Conservation (phyloP, 2,888 invertebrate species). For the Stenodera caucasica region DNA sequence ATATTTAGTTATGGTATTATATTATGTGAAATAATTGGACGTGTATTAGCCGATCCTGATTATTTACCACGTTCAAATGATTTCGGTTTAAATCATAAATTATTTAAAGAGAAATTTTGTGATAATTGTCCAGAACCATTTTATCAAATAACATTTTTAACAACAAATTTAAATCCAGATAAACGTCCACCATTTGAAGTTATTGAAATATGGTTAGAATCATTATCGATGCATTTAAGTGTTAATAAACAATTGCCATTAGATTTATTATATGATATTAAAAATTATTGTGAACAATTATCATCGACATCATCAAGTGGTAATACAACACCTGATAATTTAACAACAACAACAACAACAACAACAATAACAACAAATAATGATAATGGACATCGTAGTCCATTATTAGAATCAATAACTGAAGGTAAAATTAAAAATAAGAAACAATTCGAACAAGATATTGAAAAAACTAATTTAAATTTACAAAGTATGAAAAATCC, state of each 20-base stretch:
- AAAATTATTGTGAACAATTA: slow-evolving; percentile 65
- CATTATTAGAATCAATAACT: slow-evolving; percentile 60
- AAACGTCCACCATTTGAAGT: slow-evolving; percentile 87
- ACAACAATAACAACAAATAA: no score
- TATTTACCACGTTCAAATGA: slow-evolving; percentile 87
- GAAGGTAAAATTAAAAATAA: slow-evolving; percentile 54
- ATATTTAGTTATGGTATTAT: slow-evolving; percentile 96
- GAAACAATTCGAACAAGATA: slow-evolving; percentile 18
- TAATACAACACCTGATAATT: slow-evolving; percentile 62
- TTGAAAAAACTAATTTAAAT: slow-evolving; percentile 39
- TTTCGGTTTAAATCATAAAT: slow-evolving; percentile 86
- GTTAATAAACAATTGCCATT: slow-evolving; percentile 65
- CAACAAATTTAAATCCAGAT: slow-evolving; percentile 90
- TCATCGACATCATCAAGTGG: slow-evolving; percentile 65
- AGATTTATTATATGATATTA: slow-evolving; percentile 74
- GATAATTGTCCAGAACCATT: slow-evolving; percentile 81
- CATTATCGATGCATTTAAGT: slow-evolving; percentile 72
- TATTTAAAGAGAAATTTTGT: slow-evolving; percentile 87
- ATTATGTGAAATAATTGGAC: slow-evolving; percentile 93
- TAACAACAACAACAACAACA: no score
- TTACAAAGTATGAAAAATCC: slow-evolving; percentile 44
- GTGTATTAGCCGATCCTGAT: slow-evolving; percentile 94
- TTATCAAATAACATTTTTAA: slow-evolving; percentile 84
- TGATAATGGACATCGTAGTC: slow-evolving; percentile 54
- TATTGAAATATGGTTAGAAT: slow-evolving; percentile 86